These are phyloP conservation scores for Prunella himalayana DNA, from an alignment of 2,113 vertebrate genomes.

Conservation along the genomic window DNA sequence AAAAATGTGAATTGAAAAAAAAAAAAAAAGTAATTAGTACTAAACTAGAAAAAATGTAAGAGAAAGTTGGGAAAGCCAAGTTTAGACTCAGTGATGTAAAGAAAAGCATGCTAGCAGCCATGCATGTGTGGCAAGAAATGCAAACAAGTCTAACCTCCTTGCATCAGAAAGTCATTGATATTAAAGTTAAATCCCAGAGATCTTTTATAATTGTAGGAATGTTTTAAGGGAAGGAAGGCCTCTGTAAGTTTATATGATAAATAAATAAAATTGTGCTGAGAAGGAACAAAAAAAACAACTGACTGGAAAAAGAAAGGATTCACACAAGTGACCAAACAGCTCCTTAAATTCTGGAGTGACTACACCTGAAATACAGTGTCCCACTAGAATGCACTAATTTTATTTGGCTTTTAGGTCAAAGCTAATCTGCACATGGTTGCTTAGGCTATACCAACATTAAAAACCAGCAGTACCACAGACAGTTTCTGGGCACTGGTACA, in stretches of 20 bases:
- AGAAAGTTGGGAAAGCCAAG: neutral
- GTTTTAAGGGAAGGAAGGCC: neutral
- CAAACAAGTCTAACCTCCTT: neutral
- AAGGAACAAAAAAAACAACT: neutral
- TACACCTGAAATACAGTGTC: neutral
- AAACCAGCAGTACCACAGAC: neutral
- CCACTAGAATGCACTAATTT: neutral
- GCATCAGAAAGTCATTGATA: neutral
- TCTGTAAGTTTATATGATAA: neutral
- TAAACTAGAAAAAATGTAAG: neutral
- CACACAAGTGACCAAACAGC: neutral
- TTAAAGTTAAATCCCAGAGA: neutral
- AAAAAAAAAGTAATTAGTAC: neutral
- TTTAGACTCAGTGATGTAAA: neutral
- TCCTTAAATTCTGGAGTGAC: neutral
- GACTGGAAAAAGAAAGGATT: neutral
- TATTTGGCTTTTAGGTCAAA: neutral
- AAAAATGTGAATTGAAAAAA: neutral
- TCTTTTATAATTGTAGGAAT: neutral
- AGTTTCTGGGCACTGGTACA: neutral
- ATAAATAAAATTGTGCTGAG: neutral
- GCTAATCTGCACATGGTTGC: neutral
- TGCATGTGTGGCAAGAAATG: neutral
- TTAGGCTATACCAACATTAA: neutral
- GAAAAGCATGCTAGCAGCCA: neutral